Conservation (phyloP, 2,797 vertebrate genomes). For the Falco concolor region DNA sequence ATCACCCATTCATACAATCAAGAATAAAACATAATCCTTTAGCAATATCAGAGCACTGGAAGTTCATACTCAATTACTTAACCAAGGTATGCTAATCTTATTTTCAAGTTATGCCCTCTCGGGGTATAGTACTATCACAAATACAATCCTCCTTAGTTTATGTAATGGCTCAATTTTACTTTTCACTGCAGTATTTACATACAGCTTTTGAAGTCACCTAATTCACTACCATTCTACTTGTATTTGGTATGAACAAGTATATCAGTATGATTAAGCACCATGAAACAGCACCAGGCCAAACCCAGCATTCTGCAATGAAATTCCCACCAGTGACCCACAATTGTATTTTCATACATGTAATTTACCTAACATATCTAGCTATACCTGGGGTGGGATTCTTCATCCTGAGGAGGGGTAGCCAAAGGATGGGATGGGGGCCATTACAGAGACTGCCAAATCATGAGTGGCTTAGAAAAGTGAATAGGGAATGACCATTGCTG, state of each 20-base stretch:
- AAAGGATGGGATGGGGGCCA: too few species aligned
- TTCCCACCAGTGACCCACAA: not conserved
- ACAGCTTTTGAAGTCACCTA: not conserved
- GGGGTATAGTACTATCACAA: not conserved
- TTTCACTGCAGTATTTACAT: not conserved
- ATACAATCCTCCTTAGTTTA: rapidly evolving
- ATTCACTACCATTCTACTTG: not conserved
- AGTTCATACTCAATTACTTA: not conserved
- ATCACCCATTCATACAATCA: not conserved
- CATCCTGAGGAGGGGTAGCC: not conserved
- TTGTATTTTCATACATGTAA: not conserved
- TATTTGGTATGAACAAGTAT: not conserved
- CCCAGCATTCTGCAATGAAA: not conserved
- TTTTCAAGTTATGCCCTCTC: not conserved
- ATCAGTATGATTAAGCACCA: not conserved
- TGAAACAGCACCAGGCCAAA: not conserved
- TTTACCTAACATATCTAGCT: not conserved
- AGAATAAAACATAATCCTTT: not conserved
- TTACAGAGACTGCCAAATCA: not conserved
- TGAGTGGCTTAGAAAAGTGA: not conserved
- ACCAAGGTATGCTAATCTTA: not conserved
- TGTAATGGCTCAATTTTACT: not conserved
- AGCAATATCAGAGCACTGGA: not conserved
- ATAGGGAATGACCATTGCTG: not conserved
- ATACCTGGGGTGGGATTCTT: not conserved